Evolutionary conservation across 2,888 invertebrate species (phyloP).

Genomic region (Stenolophus ochropezus): DNA sequence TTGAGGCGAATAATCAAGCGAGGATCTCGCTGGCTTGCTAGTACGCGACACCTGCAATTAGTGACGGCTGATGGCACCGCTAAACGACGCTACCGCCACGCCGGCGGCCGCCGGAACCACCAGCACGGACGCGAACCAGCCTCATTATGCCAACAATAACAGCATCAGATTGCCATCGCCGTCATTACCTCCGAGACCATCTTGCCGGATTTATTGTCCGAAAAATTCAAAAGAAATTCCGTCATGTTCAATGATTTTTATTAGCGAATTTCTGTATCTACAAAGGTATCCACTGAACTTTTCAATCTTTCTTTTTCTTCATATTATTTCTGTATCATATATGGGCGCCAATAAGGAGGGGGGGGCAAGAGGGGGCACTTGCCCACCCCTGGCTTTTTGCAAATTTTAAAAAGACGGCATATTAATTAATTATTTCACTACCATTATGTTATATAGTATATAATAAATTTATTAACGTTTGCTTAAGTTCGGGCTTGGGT

Average conservation of each 20-base stretch:
- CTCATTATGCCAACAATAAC: constrained; percentile 57
- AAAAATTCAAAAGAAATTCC: constrained; percentile 33
- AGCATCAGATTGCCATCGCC: constrained; percentile 35
- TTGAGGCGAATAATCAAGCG: constrained; percentile 69
- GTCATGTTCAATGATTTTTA: background rate
- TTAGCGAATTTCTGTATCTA: too few relatives aligned
- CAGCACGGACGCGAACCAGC: constrained; percentile 32
- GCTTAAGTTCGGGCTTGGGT: too few relatives aligned
- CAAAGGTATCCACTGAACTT: too few relatives aligned
- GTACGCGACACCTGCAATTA: constrained; percentile 73
- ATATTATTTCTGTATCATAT: too few relatives aligned
- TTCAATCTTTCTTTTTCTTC: too few relatives aligned
- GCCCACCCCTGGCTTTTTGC: too few relatives aligned
- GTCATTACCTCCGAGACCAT: constrained; percentile 14
- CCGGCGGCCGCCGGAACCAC: constrained; percentile 41
- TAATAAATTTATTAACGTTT: too few relatives aligned
- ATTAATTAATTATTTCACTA: too few relatives aligned
- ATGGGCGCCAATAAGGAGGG: too few relatives aligned
- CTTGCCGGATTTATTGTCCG: constrained; percentile 35
- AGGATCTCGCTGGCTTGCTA: constrained; percentile 67
- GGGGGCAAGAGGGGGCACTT: too few relatives aligned
- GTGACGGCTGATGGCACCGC: constrained; percentile 70
- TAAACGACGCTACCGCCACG: constrained; percentile 67
- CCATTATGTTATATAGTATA: too few relatives aligned
- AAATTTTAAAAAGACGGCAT: too few relatives aligned